These are phyloP conservation scores for Euzophera pinguis DNA, from an alignment of 2,888 invertebrate genomes.

Conservation along the genomic window DNA sequence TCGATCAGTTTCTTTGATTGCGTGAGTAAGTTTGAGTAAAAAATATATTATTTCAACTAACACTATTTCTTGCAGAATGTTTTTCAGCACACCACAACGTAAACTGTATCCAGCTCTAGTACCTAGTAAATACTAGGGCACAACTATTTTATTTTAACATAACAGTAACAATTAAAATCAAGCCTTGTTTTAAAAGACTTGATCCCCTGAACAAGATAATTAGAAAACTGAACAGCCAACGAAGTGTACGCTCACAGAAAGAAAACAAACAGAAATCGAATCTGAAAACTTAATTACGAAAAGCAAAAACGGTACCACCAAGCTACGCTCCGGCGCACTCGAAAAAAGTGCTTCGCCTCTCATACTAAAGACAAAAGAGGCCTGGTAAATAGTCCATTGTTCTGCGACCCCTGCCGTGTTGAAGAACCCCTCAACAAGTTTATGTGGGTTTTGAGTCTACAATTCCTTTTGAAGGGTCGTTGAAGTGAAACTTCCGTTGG, in stretches of 20 bases:
- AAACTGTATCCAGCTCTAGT: too few species aligned
- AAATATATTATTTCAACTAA: too few species aligned
- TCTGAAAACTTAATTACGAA: conserved; percentile 14
- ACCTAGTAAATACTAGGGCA: too few species aligned
- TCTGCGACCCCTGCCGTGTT: conserved; percentile 38
- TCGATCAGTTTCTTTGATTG: too few species aligned
- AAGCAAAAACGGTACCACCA: conserved; percentile 16
- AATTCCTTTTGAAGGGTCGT: conserved; percentile 25
- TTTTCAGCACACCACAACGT: too few species aligned
- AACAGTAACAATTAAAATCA: too few species aligned
- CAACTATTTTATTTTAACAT: too few species aligned
- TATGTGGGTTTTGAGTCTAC: conserved; percentile 40
- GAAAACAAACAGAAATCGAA: conserved; percentile 12
- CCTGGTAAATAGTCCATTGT: conserved; percentile 68
- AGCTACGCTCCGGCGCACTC: conserved; percentile 20
- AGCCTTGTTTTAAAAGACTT: too few species aligned
- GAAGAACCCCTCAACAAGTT: conserved; percentile 49
- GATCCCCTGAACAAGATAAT: too few species aligned
- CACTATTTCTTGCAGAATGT: too few species aligned
- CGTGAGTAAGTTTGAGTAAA: too few species aligned
- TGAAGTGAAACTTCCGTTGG: conserved; percentile 18
- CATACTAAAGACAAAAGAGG: conserved; percentile 54
- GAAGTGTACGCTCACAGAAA: background rate
- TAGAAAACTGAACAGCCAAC: background rate
- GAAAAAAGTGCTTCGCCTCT: conserved; percentile 40